These are phyloP conservation scores for Microtus richardsoni DNA, from an alignment of 2,113 vertebrate genomes.

Conservation along the genomic window DNA sequence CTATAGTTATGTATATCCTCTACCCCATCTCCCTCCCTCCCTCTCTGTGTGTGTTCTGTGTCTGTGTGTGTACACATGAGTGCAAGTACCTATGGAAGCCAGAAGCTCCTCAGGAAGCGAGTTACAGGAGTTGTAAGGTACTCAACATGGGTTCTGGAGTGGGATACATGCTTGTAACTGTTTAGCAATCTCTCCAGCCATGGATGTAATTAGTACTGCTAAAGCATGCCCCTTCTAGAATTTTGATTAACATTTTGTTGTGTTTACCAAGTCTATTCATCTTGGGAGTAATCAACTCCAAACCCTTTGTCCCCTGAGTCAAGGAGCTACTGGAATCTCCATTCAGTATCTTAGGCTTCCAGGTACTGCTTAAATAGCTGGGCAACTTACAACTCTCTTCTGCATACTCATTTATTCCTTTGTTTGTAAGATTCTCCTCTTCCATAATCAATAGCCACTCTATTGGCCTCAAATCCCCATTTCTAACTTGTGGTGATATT, in stretches of 20 bases:
- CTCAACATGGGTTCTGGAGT: background rate
- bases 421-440: background rate
- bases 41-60: background rate
- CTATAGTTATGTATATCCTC: background rate
- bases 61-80: background rate
- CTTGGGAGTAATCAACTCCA: background rate
- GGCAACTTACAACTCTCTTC: background rate
- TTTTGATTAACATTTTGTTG: background rate
- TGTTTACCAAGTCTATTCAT: background rate
- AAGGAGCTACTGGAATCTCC: background rate
- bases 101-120: background rate
- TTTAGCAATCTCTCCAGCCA: background rate
- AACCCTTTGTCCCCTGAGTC: background rate
- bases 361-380: background rate
- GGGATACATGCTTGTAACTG: background rate
- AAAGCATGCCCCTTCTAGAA: background rate
- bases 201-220: background rate
- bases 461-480: background rate
- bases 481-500: background rate
- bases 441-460: background rate
- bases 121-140: background rate
- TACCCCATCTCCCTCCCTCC: too few species aligned
- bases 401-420: too few species aligned
- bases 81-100: background rate
- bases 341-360: background rate